Evolutionary conservation across 1,140 invertebrate genomes (phyloP).

Genomic region (Aphaenogaster floridana): DNA sequence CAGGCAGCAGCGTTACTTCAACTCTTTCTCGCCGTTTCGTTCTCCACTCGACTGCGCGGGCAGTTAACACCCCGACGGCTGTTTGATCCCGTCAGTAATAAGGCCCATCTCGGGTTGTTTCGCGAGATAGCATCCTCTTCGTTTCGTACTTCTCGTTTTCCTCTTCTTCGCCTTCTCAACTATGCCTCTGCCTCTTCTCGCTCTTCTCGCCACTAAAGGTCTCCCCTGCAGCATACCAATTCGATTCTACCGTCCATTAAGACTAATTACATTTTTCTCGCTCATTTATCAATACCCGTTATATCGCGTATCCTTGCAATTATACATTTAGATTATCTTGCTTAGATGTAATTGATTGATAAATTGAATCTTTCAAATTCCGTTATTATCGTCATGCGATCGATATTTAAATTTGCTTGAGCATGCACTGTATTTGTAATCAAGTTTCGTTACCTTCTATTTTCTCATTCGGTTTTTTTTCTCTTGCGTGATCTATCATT

Average conservation of each 20-base stretch:
- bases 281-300: not conserved
- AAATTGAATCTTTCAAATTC: not conserved
- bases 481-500: not conserved
- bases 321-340: not conserved
- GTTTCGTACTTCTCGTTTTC: constrained; percentile 31
- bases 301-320: not conserved
- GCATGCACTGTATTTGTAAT: not conserved
- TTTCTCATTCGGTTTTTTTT: not conserved
- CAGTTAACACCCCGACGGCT: constrained; percentile 77
- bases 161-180: constrained; percentile 22
- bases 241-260: constrained; percentile 25
- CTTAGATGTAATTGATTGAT: not conserved
- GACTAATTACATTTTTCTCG: not conserved
- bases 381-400: not conserved
- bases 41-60: constrained; percentile 36
- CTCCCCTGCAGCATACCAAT: not conserved
- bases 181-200: not conserved
- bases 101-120: constrained; percentile 52
- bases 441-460: not conserved
- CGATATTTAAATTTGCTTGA: not conserved
- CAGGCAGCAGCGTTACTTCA: constrained; percentile 22
- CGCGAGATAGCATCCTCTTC: constrained; percentile 54
- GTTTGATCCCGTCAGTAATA: constrained; percentile 75
- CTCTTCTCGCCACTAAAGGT: not conserved
- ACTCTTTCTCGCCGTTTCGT: constrained; percentile 33